Evolutionary conservation across 2,113 vertebrate species (phyloP), one percentile per base, ranked within the genome.

Genomic region (Oncorhynchus tshawytscha): DNA sequence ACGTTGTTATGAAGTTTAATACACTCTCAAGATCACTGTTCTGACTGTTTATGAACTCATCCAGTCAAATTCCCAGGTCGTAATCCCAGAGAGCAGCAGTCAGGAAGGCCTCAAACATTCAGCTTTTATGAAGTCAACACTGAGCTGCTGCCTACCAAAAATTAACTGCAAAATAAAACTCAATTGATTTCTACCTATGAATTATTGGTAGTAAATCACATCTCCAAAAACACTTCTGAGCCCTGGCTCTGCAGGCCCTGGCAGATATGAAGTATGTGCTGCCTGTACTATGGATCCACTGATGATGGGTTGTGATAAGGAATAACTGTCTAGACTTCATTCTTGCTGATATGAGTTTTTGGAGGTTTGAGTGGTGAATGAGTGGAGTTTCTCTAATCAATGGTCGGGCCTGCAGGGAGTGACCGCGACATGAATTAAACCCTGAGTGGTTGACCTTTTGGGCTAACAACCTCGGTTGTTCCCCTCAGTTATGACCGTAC

Each of bases 361-460:
- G 24, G 65, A 67, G 12, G 24, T 27, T 12, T 67, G 65, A 29
- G 22, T 27, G 15, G 11, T 25, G 65, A 67, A n/a, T 62, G 59
- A 67, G 11, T 27, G 65, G 65, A 67, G 65, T 27, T 67, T 27
- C 31, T 25, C 25, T 62, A 73, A 77, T 70, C 57, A 67, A 62
- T 57, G 57, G 34, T 65, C 24, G n/a, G 48, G 57, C 68, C 74
- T 64, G 57, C 20, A 20, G 57, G 78, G 57, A 83, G 16, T 15
- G 5, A 62, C n/a, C n/a, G 4, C 20, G 8, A 13, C 59, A 22
- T 13, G 59, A 62, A 62, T 62, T 62, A 62, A 62, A 62, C 59
- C 59, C 20, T 39, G 54, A 45, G 59, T 16, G 66, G 77, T 78
- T 86, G 77, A 78, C 57, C 75, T 86, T 29, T 29, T 15, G 18